phyloP scores from a whole-genome alignment of 2,797 vertebrate species.

The Sebastes oblongus region DNA sequence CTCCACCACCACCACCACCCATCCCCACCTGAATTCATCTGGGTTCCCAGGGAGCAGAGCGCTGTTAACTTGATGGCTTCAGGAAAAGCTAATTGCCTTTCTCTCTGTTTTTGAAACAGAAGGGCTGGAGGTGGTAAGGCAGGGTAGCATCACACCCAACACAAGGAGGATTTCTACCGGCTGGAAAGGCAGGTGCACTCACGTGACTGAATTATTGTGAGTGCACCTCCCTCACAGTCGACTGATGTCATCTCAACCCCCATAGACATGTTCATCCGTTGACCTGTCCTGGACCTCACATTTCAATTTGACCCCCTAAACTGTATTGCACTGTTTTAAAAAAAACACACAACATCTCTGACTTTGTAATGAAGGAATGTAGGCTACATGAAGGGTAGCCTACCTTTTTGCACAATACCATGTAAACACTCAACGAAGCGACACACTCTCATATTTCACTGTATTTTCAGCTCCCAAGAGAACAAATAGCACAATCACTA shows the following conservation, averaged over 20 bases:
- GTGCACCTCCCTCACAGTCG: constrained; percentile 46
- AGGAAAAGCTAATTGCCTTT: constrained; percentile 75
- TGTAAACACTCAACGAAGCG: constrained; percentile 8
- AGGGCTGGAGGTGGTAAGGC: constrained; percentile 81
- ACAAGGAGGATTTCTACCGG: constrained; percentile 61
- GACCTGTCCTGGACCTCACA: constrained; percentile 42
- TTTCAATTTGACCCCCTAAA: constrained; percentile 48
- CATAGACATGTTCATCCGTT: constrained; percentile 22
- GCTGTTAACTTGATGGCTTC: constrained; percentile 35
- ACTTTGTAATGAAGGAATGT: constrained; percentile 14
- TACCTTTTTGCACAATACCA: constrained; percentile 37
- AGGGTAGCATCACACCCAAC: constrained; percentile 64
- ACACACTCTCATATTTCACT: constrained; percentile 11
- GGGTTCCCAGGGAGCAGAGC: constrained; percentile 36
- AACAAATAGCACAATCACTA: neutral
- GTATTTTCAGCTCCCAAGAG: neutral
- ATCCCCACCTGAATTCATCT: constrained; percentile 16
- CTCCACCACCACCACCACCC: neutral
- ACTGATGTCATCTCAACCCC: constrained; percentile 24
- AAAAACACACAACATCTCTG: neutral
- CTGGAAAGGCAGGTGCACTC: constrained; percentile 65
- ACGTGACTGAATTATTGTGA: constrained; percentile 32
- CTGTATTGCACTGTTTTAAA: constrained; percentile 5
- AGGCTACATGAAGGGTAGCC: constrained; percentile 28
- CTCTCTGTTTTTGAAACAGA: constrained; percentile 79